Base-by-base conservation (phyloP, 2,797 vertebrate species). In the Anolis apletophallus region DNA sequence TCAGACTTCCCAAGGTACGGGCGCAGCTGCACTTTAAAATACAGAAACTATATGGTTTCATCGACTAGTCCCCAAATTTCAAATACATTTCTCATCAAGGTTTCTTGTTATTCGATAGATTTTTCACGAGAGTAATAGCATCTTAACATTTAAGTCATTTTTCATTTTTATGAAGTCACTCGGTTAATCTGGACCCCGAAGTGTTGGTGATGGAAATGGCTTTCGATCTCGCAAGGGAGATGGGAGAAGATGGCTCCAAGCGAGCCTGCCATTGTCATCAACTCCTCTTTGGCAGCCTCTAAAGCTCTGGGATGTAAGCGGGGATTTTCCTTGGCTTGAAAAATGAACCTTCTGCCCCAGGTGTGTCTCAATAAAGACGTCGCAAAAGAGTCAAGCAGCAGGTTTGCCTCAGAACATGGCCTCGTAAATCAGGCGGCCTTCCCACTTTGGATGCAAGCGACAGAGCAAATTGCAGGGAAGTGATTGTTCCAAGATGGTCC, bases 381-480 rank as follows among this genome's bases (percentile, higher is more conserved):
- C 52, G 32, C 34, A 16, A 50, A 21, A 54, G 32, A 76, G 61
- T 50, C 87, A 52, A 61, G 83, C 57, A 32, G 23, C 57, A 55
- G 67, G 21, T 79, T 50, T 46, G 2, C 36, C 40, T 40, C 14
- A 29, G 34, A 64, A 52, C 5, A 5, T 32, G 7, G 7, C 1
- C 55, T 23, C 29, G 71, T 54, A 69, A 76, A 77, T 36, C 46
- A 87, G 72, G 89, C 5, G 4, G 52, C 75, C 5, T 71, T 77
- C 86, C 52, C 73, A 8, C 50, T 13, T 1, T 61, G 21, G 81
- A 80, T 19, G 85, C 67, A 78, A 57, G 2, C 86, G 29, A 81
- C 84, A 82, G 21, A 76, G 71, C 86, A 81, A 89, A 86, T n/a
- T 21, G 32, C 81, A 91, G 71, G 77, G 80, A 84, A 81, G 1